Evolutionary conservation across 1,140 invertebrate genomes (phyloP), one percentile per base, ranked within the genome.

Genomic region (Forficula auricularia): DNA sequence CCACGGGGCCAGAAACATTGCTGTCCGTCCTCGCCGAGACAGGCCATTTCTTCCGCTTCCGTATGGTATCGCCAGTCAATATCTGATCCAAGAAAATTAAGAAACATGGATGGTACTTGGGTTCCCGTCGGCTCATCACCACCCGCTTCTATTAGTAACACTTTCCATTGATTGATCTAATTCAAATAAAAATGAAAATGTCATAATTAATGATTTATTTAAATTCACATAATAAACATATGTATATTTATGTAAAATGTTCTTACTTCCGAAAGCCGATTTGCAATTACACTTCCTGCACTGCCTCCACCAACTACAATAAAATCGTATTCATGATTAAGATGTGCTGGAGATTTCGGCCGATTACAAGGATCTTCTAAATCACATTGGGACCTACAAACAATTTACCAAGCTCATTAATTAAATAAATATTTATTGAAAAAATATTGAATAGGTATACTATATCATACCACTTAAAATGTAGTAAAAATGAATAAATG

Each of bases 1-100:
- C 82, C 83, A 55, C 82, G 68, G 0, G 84, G 81, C 83, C 82
- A 86, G 51, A 75, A 79, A 57, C 81, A 86, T 42, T 73, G 71
- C 43, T 74, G 66, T 20, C 78, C 76, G 6, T 70, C 70, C 43
- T 85, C 75, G 1, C 72, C 77, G 13, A 86, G 66, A 54, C 86
- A 89, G 1, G 86, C 82, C 19, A 75, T 72, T 6, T 77, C 72
- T 57, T 94, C 88, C 0, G 85, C 80, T 54, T 86, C 84, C 1
- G 88, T 94, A 37, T 70, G 68, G 57, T 81, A 92, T 9, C 73
- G 68, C 83, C 87, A 95, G 62, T 94, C 88, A 42, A 86, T 83
- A 32, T 77, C 75, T 4, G 74, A 79, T 2, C 77, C 79, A 15
- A 83, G 67, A 51, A 82, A 86, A 58, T 84, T 86, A 35, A 83